phyloP scores from a whole-genome alignment of 1,140 invertebrate species.

The Stegodyphus mimosarum region DNA sequence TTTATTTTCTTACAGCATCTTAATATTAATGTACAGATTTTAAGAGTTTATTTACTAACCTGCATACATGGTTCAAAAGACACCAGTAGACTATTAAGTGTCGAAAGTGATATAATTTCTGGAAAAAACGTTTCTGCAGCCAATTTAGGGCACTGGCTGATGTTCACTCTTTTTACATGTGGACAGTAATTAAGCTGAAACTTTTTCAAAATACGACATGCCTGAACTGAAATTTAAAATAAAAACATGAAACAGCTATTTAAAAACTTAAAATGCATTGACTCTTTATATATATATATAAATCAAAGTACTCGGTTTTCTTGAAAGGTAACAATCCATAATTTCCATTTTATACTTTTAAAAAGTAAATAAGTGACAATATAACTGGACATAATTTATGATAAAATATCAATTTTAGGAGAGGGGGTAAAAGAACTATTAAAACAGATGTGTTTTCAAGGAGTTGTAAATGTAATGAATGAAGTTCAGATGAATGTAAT shows the following conservation, averaged over 20 bases:
- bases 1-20: not conserved
- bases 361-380: not conserved
- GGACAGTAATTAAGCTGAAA: slow-evolving; percentile 36
- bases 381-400: not conserved
- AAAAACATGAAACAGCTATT: not conserved
- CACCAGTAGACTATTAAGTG: slow-evolving; percentile 11
- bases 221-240: slow-evolving; percentile 47
- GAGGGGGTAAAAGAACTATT: no score
- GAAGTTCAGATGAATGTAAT: no score
- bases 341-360: not conserved
- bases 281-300: not conserved
- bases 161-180: slow-evolving; percentile 15
- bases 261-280: not conserved
- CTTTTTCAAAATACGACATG: slow-evolving; percentile 50
- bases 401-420: no score
- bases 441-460: no score
- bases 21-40: no score
- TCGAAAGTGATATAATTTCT: slow-evolving; percentile 1
- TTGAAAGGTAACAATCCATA: not conserved
- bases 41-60: not conserved
- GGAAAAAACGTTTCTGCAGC: not conserved
- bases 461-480: no score
- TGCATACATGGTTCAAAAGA: slow-evolving; percentile 50
- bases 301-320: not conserved
- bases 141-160: slow-evolving; percentile 58